Evolutionary conservation across 2,797 vertebrate genomes (phyloP).

Genomic region (Phyllotis vaccarum): DNA sequence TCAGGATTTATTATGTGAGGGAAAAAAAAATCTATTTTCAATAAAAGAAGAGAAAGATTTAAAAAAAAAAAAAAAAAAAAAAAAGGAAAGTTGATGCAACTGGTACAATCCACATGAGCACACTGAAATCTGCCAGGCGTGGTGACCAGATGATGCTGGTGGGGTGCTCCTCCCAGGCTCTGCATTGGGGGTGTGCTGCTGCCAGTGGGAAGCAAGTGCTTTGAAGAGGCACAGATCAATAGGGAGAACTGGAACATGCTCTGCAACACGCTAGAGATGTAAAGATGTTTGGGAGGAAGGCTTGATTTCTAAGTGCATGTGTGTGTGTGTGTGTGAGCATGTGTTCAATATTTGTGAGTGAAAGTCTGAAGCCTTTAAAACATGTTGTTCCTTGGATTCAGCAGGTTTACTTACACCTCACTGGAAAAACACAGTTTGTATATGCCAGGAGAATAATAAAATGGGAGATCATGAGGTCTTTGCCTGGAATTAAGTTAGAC

Average conservation of each 20-base stretch:
- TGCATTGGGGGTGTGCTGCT: conserved; percentile 82
- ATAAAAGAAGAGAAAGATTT: not conserved
- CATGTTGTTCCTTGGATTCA: not conserved
- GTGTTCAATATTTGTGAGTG: conserved; percentile 12
- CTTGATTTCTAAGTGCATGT: not conserved
- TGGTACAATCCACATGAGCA: conserved; percentile 59
- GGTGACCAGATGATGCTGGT: conserved; percentile 76
- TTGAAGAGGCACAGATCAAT: conserved; percentile 39
- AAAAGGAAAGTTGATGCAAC: conserved; percentile 69
- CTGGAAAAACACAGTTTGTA: conserved; percentile 9
- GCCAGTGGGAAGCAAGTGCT: conserved; percentile 64
- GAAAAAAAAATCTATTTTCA: not conserved
- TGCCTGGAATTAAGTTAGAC: conserved; percentile 37
- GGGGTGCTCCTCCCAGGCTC: conserved; percentile 76
- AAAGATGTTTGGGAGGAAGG: not conserved
- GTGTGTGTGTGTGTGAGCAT: not conserved
- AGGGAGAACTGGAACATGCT: not conserved
- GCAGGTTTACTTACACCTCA: not conserved
- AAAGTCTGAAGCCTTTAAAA: not conserved
- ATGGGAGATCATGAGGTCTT: conserved; percentile 51
- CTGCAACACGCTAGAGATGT: not conserved
- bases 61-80: too few species aligned
- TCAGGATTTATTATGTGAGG: not conserved
- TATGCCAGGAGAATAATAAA: conserved; percentile 39
- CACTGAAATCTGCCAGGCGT: conserved; percentile 73